These are phyloP conservation scores for Dryobota labecula DNA, from an alignment of 2,888 invertebrate species.

Conservation along the genomic window DNA sequence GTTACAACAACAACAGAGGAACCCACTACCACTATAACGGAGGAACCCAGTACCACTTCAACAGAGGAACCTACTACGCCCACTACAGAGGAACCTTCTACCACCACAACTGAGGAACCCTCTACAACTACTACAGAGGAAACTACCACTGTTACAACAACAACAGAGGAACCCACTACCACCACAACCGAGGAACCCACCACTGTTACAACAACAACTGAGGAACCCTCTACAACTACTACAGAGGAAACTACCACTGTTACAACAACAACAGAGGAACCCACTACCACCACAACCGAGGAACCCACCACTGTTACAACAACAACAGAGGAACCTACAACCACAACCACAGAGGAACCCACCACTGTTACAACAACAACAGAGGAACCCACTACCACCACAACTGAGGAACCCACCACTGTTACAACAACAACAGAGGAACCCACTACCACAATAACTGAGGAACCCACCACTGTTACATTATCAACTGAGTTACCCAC, in stretches of 20 bases:
- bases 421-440: not conserved
- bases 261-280: not conserved
- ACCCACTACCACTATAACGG: conserved; percentile 2
- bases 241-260: conserved; percentile 17
- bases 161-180: no score
- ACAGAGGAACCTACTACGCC: conserved; percentile 29
- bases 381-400: no score
- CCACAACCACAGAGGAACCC: not conserved
- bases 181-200: no score
- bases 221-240: not conserved
- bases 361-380: conserved; percentile 8
- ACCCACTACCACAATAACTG: not conserved
- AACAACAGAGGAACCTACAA: no score
- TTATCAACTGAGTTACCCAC: not conserved
- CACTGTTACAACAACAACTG: conserved; percentile 11
- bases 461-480: no score
- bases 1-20: not conserved
- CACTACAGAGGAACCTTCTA: conserved; percentile 11
- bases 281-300: not conserved
- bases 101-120: conserved; percentile 23
- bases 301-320: no score
- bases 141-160: not conserved
- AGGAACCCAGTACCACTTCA: not conserved
- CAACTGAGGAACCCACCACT: no score
- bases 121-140: not conserved